Base-by-base conservation (phyloP, 2,888 invertebrate genomes). In the Eupithecia vulgata region DNA sequence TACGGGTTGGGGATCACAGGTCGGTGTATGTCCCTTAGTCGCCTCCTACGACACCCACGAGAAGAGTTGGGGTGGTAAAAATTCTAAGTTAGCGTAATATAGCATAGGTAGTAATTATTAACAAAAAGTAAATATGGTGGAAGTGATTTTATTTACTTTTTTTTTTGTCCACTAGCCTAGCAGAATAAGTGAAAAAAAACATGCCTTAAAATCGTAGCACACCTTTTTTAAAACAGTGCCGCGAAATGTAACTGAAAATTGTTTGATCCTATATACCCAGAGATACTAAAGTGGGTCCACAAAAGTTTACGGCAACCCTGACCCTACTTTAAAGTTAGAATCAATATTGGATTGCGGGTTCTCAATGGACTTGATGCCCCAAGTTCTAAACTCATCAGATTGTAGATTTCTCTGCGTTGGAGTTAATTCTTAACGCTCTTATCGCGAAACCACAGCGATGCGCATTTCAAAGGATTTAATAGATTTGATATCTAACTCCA, bases 311-410 rank as follows among this genome's bases (percentile, higher is more conserved):
- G 72, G 67, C 67, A 64, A 52, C 68, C 57, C 70, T 76, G 71
- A 69, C 71, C 73, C 69, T 68, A 72, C 68, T 75, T 76, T 64
- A 57, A 69, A 76, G 73, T 76, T 71, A 71, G 68, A 73, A 71
- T 70, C 76, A 76, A 76, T 73, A 76, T 76, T 76, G 71, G 73
- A 71, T 73, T 72, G 70, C 65, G 73, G 76, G 48, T 48, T 68
- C 66, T 67, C 73, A 61, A 75, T 70, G 65, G 70, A 75, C 67
- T 72, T 72, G 65, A 42, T 30, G 67, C 62, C 61, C 66, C 37
- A 65, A 70, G 70, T 72, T 70, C 72, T 59, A 48, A 71, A 67
- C 68, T 69, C 74, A 66, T 74, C 71, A 67, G 74, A 71, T 71
- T 74, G 68, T 61, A n/a, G 59, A 61, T 52, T 71, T 74, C 62